These are phyloP conservation scores for Ficedula albicollis DNA, from an alignment of 2,797 vertebrate genomes.

Conservation along the genomic window DNA sequence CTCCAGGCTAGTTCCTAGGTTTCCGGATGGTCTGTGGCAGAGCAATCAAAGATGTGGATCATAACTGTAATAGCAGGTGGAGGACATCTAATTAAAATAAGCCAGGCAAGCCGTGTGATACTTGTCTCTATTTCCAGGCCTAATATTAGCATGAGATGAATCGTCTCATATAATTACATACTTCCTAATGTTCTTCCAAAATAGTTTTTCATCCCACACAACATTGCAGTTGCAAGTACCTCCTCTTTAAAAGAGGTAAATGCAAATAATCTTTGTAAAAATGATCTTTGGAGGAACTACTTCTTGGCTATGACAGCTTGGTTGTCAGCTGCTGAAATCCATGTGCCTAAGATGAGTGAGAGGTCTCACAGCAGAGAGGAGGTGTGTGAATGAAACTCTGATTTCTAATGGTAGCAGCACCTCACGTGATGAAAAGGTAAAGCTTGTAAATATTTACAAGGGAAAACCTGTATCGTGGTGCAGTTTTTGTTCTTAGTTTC, in stretches of 20 bases:
- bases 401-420: neutral
- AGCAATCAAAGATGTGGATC: neutral
- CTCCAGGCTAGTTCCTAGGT: neutral
- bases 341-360: neutral
- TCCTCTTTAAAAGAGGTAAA: neutral
- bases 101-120: neutral
- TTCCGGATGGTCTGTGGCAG: neutral
- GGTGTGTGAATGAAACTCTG: neutral
- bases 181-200: conserved; percentile 24
- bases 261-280: neutral
- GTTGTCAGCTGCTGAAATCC: conserved; percentile 1
- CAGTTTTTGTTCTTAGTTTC: conserved; percentile 53
- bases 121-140: conserved; percentile 31
- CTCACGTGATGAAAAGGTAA: neutral
- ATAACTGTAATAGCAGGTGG: neutral
- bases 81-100: conserved; percentile 27
- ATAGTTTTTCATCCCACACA: neutral
- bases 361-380: neutral
- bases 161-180: neutral
- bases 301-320: neutral
- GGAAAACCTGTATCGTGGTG: neutral
- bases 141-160: conserved; percentile 30
- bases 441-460: conserved; percentile 17
- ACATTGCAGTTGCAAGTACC: neutral
- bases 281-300: neutral